These are phyloP conservation scores for Glareola pratincola DNA, from an alignment of 2,113 vertebrate species.

Conservation along the genomic window DNA sequence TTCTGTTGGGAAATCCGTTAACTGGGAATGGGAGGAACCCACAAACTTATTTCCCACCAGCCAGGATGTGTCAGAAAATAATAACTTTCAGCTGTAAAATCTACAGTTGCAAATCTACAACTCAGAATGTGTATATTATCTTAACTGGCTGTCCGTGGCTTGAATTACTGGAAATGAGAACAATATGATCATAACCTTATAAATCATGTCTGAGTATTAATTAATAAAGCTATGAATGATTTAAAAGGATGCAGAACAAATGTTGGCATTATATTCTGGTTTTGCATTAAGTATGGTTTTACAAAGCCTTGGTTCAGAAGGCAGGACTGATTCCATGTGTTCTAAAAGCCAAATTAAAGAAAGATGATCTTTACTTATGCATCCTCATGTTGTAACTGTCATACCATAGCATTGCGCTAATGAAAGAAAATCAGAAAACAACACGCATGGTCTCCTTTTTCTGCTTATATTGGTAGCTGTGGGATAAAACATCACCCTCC, in stretches of 20 bases:
- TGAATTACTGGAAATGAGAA: slow-evolving; percentile 26
- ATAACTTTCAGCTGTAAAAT: slow-evolving; percentile 16
- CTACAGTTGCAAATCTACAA: slow-evolving; percentile 2
- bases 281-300: not conserved
- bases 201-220: slow-evolving; percentile 1
- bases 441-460: not conserved
- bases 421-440: not conserved
- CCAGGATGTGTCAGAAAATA: slow-evolving; percentile 17
- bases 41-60: not conserved
- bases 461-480: not conserved
- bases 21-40: not conserved
- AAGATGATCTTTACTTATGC: not conserved
- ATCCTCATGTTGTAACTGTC: not conserved
- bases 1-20: slow-evolving; percentile 8
- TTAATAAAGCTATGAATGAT: slow-evolving; percentile 13
- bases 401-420: not conserved
- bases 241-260: slow-evolving; percentile 14
- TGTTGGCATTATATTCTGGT: not conserved
- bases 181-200: not conserved
- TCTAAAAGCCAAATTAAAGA: not conserved
- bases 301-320: not conserved
- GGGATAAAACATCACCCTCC: not conserved
- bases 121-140: not conserved
- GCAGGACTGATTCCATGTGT: not conserved
- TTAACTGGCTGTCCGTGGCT: not conserved